phyloP scores from a whole-genome alignment of 1,140 invertebrate genomes.

The Bilobella aurantiaca region DNA sequence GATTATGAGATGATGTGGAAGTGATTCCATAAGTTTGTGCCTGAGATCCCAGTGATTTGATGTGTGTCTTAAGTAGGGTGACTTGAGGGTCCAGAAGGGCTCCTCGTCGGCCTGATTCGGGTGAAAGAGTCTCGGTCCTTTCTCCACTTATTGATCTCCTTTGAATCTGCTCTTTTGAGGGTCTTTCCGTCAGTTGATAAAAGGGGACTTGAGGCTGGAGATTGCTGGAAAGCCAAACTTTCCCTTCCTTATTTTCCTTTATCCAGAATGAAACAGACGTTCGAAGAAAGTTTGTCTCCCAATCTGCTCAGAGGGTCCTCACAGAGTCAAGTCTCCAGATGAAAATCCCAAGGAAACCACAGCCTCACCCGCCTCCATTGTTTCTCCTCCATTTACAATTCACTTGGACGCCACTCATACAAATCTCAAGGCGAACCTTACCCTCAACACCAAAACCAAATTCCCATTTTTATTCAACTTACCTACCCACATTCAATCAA shows the following conservation, averaged over 20 bases:
- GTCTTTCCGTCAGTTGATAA: conserved; percentile 5
- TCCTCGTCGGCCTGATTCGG: neutral
- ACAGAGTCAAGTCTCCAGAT: no score
- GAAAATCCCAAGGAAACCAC: neutral
- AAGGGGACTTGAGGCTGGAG: neutral
- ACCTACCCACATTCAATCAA: no score
- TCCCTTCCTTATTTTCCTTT: neutral
- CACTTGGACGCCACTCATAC: no score
- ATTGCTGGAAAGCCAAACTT: conserved; percentile 1
- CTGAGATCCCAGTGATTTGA: neutral
- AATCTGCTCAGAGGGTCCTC: neutral
- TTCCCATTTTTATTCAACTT: no score
- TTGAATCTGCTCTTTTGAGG: conserved; percentile 5
- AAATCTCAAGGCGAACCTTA: no score
- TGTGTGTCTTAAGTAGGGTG: neutral
- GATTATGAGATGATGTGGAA: neutral
- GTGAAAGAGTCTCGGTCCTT: neutral
- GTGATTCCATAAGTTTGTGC: neutral
- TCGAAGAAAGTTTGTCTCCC: neutral
- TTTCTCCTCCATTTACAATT: no score
- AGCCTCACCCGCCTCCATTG: neutral
- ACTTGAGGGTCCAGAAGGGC: no score
- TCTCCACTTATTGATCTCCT: neutral
- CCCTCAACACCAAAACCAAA: no score
- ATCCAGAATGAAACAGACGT: neutral